Conservation (phyloP, 2,113 vertebrate species). For the Gobiocypris rarus region DNA sequence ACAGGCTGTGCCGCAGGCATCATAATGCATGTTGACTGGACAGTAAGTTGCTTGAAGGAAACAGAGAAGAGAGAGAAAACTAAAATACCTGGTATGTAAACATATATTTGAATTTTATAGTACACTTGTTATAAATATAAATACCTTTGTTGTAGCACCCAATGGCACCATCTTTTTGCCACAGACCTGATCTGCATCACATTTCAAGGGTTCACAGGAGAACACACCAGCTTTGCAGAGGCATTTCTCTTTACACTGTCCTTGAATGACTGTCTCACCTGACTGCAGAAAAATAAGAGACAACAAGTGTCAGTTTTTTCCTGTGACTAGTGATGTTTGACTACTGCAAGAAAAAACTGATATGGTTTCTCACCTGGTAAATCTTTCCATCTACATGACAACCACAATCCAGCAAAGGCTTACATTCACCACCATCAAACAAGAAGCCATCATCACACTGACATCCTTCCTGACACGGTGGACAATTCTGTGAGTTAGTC, state of each 20-base stretch:
- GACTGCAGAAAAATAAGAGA: conserved; percentile 45
- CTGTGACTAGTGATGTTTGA: background rate
- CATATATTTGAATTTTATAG: too few relatives aligned
- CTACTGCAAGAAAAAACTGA: background rate
- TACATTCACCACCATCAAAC: conserved; percentile 62
- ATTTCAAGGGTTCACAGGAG: conserved; percentile 42
- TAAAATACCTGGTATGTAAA: background rate
- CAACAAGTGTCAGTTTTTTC: background rate
- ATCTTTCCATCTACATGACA: conserved; percentile 61
- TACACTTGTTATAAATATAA: background rate
- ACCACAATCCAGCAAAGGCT: conserved; percentile 61
- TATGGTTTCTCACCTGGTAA: conserved; percentile 53
- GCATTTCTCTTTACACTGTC: conserved; percentile 52
- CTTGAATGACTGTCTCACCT: conserved; percentile 38
- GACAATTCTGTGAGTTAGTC: conserved; percentile 44
- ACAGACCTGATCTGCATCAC: conserved; percentile 52
- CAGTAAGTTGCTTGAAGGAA: conserved; percentile 58
- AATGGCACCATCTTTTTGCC: conserved; percentile 22
- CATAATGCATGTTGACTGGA: conserved; percentile 66
- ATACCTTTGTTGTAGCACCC: conserved; percentile 47
- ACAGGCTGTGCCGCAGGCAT: conserved; percentile 65
- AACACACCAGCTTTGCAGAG: conserved; percentile 51
- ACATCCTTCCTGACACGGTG: conserved; percentile 71
- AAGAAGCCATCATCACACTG: conserved; percentile 68
- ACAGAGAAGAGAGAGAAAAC: background rate